Percentiles rank a stretch among this genome's conserved stretches.
Evolutionary conservation across 1,140 invertebrate species (phyloP).

Genomic region (Drosophila pallidifrons): DNA sequence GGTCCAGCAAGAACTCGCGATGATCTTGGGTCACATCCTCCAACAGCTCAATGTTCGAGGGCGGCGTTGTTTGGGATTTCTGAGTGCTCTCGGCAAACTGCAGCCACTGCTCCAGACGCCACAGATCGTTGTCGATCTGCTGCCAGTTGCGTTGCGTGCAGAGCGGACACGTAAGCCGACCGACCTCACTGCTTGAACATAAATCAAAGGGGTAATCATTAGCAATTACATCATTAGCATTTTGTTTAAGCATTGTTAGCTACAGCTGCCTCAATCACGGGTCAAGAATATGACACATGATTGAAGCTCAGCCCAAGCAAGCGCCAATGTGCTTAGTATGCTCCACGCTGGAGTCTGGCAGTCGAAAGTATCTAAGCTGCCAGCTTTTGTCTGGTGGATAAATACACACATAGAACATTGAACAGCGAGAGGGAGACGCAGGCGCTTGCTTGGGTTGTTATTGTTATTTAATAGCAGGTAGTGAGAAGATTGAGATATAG

Average conservation of each 20-base stretch:
- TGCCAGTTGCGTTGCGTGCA: conserved; percentile 95
- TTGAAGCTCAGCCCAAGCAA: conserved; percentile 15
- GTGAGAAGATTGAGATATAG: conserved; percentile 5
- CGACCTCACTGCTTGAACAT: conserved; percentile 88
- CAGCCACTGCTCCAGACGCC: conserved; percentile 95
- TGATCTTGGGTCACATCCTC: conserved; percentile 93
- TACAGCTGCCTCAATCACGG: conserved; percentile 1
- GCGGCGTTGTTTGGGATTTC: conserved; percentile 88
- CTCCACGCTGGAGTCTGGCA: conserved; percentile 71
- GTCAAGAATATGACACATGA: background rate
- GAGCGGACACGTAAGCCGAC: conserved; percentile 91
- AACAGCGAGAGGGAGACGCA: conserved; percentile 18
- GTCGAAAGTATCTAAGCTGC: conserved; percentile 15
- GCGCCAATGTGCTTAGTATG: conserved; percentile 51
- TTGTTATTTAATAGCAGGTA: conserved; percentile 6
- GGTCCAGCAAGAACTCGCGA: conserved; percentile 93
- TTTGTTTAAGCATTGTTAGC: conserved; percentile 35
- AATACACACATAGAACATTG: conserved; percentile 55
- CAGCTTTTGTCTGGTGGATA: conserved; percentile 78
- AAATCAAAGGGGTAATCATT: background rate
- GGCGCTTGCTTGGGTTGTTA: conserved; percentile 28
- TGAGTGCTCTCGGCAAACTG: conserved; percentile 94
- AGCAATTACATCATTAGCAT: conserved; percentile 14
- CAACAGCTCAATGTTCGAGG: conserved; percentile 91
- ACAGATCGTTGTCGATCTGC: conserved; percentile 94